These are phyloP conservation scores for Neoarius graeffei DNA, from an alignment of 2,113 vertebrate species.

Conservation along the genomic window DNA sequence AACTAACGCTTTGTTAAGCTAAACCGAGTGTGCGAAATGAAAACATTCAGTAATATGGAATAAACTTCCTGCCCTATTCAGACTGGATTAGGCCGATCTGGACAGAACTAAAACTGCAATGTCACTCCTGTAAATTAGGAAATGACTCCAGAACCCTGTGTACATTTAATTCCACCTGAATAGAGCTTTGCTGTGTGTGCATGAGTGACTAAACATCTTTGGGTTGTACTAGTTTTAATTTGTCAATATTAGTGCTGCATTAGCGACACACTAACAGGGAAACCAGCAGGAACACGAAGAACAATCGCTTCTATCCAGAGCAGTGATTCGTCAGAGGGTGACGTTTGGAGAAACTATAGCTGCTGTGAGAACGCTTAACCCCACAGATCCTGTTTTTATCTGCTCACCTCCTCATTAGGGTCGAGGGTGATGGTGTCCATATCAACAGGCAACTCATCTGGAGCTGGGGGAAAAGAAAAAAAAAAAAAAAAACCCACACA, in stretches of 20 bases:
- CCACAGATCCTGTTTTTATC: background rate
- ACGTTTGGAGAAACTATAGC: background rate
- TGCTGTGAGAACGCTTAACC: background rate
- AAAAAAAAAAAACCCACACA: too few species aligned
- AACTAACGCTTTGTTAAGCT: background rate
- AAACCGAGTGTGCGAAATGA: background rate
- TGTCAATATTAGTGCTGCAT: background rate
- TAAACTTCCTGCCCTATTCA: background rate
- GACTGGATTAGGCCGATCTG: background rate
- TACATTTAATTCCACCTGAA: background rate
- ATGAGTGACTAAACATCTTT: background rate
- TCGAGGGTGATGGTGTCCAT: constrained; percentile 95
- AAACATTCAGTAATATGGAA: background rate
- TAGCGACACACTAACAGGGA: background rate
- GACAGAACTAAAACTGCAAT: background rate
- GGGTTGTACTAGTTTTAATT: background rate
- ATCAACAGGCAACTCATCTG: constrained; percentile 90
- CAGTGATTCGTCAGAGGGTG: background rate
- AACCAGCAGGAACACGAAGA: background rate
- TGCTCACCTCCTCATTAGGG: constrained; percentile 90
- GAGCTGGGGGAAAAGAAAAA: constrained; percentile 68
- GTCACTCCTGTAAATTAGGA: background rate
- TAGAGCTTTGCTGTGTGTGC: too few species aligned
- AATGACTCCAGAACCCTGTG: background rate
- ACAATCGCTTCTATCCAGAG: background rate